These are phyloP conservation scores for Eubasilissa splendida DNA, from an alignment of 2,888 invertebrate genomes.

Conservation along the genomic window DNA sequence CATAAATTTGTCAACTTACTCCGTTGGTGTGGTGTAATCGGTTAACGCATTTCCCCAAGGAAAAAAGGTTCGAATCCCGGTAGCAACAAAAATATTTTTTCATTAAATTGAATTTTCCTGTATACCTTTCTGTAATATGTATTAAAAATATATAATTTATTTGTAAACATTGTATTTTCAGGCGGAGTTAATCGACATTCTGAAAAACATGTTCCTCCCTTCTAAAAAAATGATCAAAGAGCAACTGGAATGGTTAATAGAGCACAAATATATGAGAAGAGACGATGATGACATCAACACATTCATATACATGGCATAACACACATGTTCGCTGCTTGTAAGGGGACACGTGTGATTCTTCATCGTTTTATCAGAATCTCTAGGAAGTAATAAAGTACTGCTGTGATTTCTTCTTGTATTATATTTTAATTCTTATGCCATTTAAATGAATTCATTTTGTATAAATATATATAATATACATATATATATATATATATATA, in stretches of 20 bases:
- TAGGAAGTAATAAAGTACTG: slow-evolving; percentile 35
- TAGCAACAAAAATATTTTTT: background rate
- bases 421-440: slow-evolving; percentile 19
- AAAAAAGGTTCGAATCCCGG: background rate
- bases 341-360: slow-evolving; percentile 15
- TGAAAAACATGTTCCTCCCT: slow-evolving; percentile 99
- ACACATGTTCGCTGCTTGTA: background rate
- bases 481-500: no score
- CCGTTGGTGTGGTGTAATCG: no score
- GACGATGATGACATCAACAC: slow-evolving; percentile 98
- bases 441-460: slow-evolving; percentile 20
- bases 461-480: slow-evolving; percentile 28
- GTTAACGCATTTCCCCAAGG: no score
- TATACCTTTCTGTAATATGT: no score
- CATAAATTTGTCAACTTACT: no score
- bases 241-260: slow-evolving; percentile 99
- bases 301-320: slow-evolving; percentile 96
- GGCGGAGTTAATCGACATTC: slow-evolving; percentile 96
- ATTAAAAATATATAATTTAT: background rate
- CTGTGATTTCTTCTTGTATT: slow-evolving; percentile 40
- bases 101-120: no score
- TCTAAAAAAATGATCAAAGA: slow-evolving; percentile 99
- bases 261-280: slow-evolving; percentile 97
- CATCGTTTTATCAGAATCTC: slow-evolving; percentile 34
- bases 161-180: slow-evolving; percentile 63